phyloP scores from a whole-genome alignment of 2,888 invertebrate genomes.

The Leucania comma region DNA sequence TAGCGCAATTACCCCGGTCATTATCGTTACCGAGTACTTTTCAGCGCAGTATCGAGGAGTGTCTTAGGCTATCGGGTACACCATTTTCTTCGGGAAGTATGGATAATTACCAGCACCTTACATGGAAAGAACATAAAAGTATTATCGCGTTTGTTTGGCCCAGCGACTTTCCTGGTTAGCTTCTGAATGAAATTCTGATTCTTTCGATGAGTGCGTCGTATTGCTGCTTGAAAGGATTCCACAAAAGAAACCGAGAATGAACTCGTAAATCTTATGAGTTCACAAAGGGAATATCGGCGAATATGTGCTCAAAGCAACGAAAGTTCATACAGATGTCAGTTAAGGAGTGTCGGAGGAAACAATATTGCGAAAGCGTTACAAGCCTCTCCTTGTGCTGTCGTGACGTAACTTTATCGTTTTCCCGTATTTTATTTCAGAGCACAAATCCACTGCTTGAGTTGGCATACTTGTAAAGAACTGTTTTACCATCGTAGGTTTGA shows the following conservation, averaged over 20 bases:
- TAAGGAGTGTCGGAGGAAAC: constrained; percentile 39
- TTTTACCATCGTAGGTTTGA: too few relatives aligned
- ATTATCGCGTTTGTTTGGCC: constrained; percentile 61
- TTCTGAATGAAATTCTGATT: constrained; percentile 58
- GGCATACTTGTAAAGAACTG: too few relatives aligned
- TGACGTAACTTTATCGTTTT: constrained; percentile 12
- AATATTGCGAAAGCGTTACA: constrained; percentile 56
- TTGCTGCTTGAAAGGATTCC: constrained; percentile 66
- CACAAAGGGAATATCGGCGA: constrained; percentile 59
- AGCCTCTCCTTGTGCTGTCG: constrained; percentile 52
- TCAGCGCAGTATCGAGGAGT: constrained; percentile 66
- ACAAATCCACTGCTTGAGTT: not conserved
- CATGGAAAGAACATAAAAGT: constrained; percentile 63
- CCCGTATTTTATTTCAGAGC: constrained; percentile 6
- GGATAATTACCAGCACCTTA: constrained; percentile 65
- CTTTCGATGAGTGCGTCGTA: constrained; percentile 62
- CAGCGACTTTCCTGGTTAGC: constrained; percentile 67
- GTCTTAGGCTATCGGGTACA: constrained; percentile 64
- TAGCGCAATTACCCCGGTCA: constrained; percentile 40
- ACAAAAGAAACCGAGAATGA: constrained; percentile 59
- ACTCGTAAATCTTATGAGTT: constrained; percentile 60
- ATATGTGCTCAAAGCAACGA: constrained; percentile 33
- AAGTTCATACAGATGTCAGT: constrained; percentile 38
- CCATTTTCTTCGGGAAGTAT: constrained; percentile 66
- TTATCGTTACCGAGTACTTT: constrained; percentile 67